Evolutionary conservation across 2,888 invertebrate species (phyloP).

Genomic region (Nesidiocoris tenuis): DNA sequence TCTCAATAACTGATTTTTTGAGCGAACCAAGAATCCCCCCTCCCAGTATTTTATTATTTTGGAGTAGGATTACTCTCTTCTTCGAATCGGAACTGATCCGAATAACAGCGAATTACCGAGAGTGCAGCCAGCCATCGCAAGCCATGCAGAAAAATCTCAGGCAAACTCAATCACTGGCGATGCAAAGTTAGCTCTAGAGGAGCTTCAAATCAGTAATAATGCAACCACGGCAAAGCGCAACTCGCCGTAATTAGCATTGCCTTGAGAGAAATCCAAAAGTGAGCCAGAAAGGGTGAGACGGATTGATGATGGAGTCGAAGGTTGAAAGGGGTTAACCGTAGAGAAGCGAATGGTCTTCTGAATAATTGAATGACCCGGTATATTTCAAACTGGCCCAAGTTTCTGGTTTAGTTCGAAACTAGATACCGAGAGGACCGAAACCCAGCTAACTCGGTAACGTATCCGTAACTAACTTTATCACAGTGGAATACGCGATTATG

Average conservation of each 20-base stretch:
- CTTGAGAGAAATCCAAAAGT: background rate
- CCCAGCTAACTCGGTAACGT: slow-evolving; percentile 9
- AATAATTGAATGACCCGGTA: slow-evolving; percentile 22
- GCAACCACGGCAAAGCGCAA: background rate
- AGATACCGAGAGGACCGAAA: background rate
- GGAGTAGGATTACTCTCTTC: no score
- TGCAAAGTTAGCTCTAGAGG: background rate
- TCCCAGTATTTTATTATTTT: no score
- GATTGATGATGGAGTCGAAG: background rate
- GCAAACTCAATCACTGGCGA: background rate
- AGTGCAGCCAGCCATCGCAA: no score
- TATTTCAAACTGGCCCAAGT: background rate
- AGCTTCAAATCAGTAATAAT: background rate
- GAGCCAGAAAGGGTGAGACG: background rate
- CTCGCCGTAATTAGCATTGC: background rate
- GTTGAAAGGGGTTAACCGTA: slow-evolving; percentile 11
- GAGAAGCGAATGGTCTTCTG: slow-evolving; percentile 3
- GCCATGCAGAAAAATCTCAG: no score
- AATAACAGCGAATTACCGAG: no score
- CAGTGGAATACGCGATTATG: slow-evolving; percentile 5
- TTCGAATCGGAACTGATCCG: no score
- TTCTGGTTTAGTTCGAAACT: background rate
- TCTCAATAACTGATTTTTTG: no score
- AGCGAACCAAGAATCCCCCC: no score
- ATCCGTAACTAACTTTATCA: slow-evolving; percentile 24